These are phyloP conservation scores for Clarias pachynema DNA, from an alignment of 2,797 vertebrate genomes.

Conservation along the genomic window DNA sequence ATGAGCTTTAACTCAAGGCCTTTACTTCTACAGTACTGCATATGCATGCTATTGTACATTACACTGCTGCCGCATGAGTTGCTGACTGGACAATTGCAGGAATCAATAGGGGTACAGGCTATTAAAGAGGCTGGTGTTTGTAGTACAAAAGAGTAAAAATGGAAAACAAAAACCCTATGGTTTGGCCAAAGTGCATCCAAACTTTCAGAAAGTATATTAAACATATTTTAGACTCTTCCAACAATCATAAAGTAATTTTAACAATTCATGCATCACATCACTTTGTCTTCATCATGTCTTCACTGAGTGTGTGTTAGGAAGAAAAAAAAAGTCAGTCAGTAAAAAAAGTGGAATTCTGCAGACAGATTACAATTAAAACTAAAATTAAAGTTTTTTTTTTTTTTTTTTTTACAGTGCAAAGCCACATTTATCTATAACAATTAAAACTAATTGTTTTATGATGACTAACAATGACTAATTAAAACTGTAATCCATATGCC, in stretches of 20 bases:
- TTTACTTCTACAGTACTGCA: no score
- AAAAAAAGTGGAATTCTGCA: neutral
- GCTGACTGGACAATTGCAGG: neutral
- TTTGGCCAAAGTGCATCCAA: neutral
- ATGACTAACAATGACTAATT: neutral
- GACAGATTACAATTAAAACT: neutral
- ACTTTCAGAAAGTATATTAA: neutral
- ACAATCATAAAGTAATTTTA: neutral
- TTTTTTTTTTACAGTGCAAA: neutral
- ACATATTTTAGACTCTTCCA: neutral
- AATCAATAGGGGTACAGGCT: neutral
- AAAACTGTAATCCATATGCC: neutral
- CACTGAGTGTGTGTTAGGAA: neutral
- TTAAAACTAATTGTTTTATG: no score
- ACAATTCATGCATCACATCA: neutral
- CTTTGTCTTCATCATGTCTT: neutral
- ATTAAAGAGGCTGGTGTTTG: neutral
- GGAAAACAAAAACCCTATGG: neutral
- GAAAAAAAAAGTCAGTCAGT: neutral
- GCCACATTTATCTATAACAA: neutral
- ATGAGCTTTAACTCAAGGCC: neutral
- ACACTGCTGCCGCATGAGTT: neutral
- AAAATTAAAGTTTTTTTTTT: neutral
- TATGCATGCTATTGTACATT: neutral
- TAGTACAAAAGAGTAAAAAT: neutral